A percentile compares a stretch with the other conserved stretches of the same genome.
Evolutionary conservation across 2,888 invertebrate genomes (phyloP).

Genomic region (Mimachlamys varia): DNA sequence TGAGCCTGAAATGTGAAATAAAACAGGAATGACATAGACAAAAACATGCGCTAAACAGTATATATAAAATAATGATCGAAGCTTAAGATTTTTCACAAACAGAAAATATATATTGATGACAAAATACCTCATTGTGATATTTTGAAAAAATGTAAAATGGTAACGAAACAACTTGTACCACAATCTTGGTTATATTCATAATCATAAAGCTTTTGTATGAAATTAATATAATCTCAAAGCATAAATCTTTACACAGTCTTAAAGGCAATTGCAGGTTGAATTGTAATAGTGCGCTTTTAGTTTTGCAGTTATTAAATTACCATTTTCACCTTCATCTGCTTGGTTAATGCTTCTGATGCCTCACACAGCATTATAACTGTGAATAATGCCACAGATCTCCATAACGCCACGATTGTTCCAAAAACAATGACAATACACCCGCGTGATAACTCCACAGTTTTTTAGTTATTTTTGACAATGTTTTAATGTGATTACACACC

Average conservation of each 20-base stretch:
- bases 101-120: too few species aligned
- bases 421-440: background rate
- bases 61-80: background rate
- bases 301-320: background rate
- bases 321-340: background rate
- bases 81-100: too few species aligned
- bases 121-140: background rate
- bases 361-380: slow-evolving; percentile 20
- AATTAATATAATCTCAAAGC: too few species aligned
- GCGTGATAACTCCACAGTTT: background rate
- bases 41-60: background rate
- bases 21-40: background rate
- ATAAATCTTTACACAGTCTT: too few species aligned
- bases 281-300: background rate
- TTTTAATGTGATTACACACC: too few species aligned
- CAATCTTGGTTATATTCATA: too few species aligned
- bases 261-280: background rate
- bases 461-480: too few species aligned
- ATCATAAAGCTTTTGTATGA: too few species aligned
- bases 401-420: background rate
- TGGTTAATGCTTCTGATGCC: background rate
- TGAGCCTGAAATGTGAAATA: slow-evolving; percentile 74
- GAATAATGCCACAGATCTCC: background rate
- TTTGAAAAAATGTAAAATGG: too few species aligned
- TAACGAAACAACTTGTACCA: too few species aligned